Percentiles rank a stretch among this genome's conserved stretches.
Conservation (phyloP, 2,888 invertebrate genomes). For the Pinctada fucata region DNA sequence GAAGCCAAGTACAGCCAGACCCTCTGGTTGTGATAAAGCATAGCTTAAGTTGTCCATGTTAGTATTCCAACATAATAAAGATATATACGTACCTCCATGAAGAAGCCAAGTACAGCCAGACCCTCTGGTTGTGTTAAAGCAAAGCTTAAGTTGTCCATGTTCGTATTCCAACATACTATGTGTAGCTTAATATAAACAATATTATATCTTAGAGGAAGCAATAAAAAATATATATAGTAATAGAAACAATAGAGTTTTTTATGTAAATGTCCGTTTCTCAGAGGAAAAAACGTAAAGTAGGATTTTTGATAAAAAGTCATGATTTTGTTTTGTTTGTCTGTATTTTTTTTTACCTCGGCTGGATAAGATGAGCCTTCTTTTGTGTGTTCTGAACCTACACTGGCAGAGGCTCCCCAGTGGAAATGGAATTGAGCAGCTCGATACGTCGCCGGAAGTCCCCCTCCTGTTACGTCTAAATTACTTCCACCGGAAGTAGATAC, state of each 20-base stretch:
- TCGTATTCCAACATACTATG: neutral
- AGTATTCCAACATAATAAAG: neutral
- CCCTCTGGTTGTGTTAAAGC: neutral
- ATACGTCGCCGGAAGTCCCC: neutral
- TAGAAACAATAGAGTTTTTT: no score
- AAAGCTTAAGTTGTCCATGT: neutral
- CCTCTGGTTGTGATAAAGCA: neutral
- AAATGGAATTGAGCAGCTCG: neutral
- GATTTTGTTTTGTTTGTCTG: no score
- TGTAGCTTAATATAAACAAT: neutral
- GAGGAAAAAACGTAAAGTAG: no score
- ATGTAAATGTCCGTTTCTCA: no score
- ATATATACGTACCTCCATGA: neutral
- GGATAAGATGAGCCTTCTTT: neutral
- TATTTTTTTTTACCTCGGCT: neutral
- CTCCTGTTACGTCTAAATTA: neutral
- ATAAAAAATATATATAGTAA: no score
- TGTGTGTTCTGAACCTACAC: neutral
- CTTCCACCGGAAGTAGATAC: neutral
- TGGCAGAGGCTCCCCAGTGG: neutral
- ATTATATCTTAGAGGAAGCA: no score
- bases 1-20: neutral
- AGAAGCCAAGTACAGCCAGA: neutral
- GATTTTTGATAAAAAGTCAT: no score
- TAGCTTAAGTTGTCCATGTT: neutral